phyloP scores from a whole-genome alignment of 2,113 vertebrate genomes.

The Camelus dromedarius region DNA sequence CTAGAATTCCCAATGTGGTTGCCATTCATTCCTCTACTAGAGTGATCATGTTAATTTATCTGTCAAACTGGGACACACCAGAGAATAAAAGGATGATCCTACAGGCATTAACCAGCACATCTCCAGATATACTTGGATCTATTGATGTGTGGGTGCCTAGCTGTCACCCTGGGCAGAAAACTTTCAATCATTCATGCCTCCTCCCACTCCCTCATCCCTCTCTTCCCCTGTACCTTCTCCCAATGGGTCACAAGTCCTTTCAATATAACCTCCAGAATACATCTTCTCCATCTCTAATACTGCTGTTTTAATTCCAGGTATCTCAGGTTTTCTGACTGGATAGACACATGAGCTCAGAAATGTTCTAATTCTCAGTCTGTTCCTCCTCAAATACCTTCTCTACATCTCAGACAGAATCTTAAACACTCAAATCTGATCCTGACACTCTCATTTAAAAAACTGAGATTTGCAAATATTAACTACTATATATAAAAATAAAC shows the following conservation, averaged over 20 bases:
- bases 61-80: not conserved
- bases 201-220: not conserved
- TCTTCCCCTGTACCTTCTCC: not conserved
- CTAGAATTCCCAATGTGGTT: not conserved
- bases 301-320: not conserved
- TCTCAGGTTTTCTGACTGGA: not conserved
- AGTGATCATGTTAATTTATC: not conserved
- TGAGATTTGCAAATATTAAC: too few relatives aligned
- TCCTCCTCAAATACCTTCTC: not conserved
- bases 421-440: not conserved
- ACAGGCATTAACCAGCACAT: not conserved
- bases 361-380: not conserved
- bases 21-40: not conserved
- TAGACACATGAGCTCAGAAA: not conserved
- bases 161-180: not conserved
- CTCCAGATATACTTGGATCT: not conserved
- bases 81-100: not conserved
- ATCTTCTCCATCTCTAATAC: not conserved
- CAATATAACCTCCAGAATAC: not conserved
- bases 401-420: not conserved
- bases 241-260: not conserved
- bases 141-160: not conserved
- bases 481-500: too few relatives aligned
- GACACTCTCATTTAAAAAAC: not conserved
- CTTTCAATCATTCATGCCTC: not conserved